Evolutionary conservation across 2,797 vertebrate genomes (phyloP).

Genomic region (Eremophila alpestris): DNA sequence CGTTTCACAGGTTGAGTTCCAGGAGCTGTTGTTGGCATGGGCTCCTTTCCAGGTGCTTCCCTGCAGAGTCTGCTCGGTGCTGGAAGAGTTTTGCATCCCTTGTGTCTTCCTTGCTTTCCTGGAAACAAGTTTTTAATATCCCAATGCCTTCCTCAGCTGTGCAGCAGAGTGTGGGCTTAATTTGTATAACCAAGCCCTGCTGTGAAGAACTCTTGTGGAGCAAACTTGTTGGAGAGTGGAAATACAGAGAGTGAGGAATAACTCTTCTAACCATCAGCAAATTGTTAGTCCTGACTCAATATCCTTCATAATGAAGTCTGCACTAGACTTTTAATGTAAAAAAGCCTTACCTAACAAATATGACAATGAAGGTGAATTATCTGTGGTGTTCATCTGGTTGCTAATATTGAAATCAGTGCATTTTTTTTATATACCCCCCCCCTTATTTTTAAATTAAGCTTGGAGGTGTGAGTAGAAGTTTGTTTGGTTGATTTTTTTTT

Average conservation of each 20-base stretch:
- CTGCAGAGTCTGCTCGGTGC: background rate
- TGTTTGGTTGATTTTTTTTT: slow-evolving; percentile 25
- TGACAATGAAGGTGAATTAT: background rate
- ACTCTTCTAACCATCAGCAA: slow-evolving; percentile 5
- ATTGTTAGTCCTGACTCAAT: background rate
- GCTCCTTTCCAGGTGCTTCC: background rate
- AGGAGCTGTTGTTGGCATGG: background rate
- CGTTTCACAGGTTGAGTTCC: background rate
- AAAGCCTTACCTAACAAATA: slow-evolving; percentile 24
- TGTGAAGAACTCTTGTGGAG: background rate
- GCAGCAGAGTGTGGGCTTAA: background rate
- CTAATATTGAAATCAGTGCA: background rate
- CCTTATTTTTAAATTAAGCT: slow-evolving; percentile 31
- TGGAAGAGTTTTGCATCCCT: background rate
- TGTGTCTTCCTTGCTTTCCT: background rate
- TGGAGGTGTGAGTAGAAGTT: slow-evolving; percentile 72
- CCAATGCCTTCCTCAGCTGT: background rate
- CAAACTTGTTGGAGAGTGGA: background rate
- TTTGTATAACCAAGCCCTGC: background rate
- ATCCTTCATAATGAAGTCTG: slow-evolving; percentile 3
- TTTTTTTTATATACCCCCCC: background rate
- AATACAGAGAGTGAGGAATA: background rate
- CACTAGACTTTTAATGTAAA: background rate
- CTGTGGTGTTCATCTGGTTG: background rate
- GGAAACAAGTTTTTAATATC: background rate